Base-by-base conservation (phyloP, 2,797 vertebrate genomes). In the Onychomys torridus region DNA sequence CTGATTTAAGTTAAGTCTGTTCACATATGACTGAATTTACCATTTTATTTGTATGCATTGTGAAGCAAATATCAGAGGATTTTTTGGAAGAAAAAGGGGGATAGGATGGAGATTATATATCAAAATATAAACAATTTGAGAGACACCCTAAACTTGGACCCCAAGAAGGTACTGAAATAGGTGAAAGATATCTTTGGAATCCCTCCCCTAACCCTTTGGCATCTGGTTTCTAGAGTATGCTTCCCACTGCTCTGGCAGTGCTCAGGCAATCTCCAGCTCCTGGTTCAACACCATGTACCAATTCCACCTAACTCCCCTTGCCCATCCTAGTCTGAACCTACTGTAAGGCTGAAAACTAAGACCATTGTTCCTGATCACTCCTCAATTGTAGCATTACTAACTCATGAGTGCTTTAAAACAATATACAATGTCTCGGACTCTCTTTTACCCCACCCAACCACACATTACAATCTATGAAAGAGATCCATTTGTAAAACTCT, bases 1-100 rank as follows among this genome's bases (percentile, higher is more conserved):
- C 25, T 95, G 95, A 90, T 81, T 84, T 43, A 96, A 46, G 7
- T 65, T 91, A 6, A 71, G 65, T 59, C 67, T 6, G 61, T 85
- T 91, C 76, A 4, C 7, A 37, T 77, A 57, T 92, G n/a, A 92
- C 32, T 84, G 91, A 81, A 21, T 82, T 55, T 87, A 73, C 17
- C 21, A 87, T 63, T 90, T 34, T 12, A 32, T 73, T 13, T 40
- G 9, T n/a, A 43, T 25, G 46, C 2, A 87, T 67, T 84, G 6
- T 83, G 14, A 93, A 81, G 1, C 3, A 67, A 69, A 23, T 75
- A 63, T 69, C 32, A 73, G 76, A 57, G 69, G 3, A 63, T 90
- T 78, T 89, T 27, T 43, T 59, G 61, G 0, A 57, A 4, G 5
- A 9, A 69, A 82, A 73, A 29, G 1, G 6, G 2, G 10, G n/a